These are phyloP conservation scores for Mormyrus lacerda DNA, from an alignment of 2,113 vertebrate species.

Conservation along the genomic window DNA sequence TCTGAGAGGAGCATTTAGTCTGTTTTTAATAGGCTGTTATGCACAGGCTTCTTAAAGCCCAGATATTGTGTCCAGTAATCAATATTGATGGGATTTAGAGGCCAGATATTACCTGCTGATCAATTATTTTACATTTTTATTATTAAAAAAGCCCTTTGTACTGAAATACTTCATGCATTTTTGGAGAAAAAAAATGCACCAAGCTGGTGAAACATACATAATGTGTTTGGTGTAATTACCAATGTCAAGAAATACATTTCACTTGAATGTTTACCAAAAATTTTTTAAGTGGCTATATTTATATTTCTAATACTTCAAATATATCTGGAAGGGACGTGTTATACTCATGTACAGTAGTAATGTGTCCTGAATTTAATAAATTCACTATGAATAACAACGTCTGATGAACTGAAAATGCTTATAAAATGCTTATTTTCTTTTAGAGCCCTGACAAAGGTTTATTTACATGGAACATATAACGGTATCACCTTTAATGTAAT, in stretches of 20 bases:
- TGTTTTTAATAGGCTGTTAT: neutral
- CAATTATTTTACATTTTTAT: neutral
- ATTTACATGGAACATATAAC: neutral
- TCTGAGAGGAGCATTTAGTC: neutral
- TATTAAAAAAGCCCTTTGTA: neutral
- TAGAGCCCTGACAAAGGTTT: neutral
- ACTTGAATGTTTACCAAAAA: neutral
- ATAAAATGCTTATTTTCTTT: neutral
- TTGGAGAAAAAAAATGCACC: neutral
- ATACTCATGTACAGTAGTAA: neutral
- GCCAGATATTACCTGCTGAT: constrained; percentile 4
- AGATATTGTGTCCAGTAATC: neutral
- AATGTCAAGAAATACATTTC: neutral
- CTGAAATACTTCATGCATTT: neutral
- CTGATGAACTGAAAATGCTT: neutral
- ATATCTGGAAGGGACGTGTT: neutral
- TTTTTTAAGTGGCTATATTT: neutral
- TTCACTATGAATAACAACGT: neutral
- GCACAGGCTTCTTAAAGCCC: neutral
- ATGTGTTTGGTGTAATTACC: neutral
- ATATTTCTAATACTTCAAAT: constrained; percentile 6
- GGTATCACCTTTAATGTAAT: neutral
- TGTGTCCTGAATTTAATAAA: constrained; percentile 7
- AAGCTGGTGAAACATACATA: neutral
- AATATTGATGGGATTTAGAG: neutral